Evolutionary conservation across 2,888 invertebrate species (phyloP), one percentile per base, ranked within the genome.

Genomic region (Drosophila nr. perissopoda): DNA sequence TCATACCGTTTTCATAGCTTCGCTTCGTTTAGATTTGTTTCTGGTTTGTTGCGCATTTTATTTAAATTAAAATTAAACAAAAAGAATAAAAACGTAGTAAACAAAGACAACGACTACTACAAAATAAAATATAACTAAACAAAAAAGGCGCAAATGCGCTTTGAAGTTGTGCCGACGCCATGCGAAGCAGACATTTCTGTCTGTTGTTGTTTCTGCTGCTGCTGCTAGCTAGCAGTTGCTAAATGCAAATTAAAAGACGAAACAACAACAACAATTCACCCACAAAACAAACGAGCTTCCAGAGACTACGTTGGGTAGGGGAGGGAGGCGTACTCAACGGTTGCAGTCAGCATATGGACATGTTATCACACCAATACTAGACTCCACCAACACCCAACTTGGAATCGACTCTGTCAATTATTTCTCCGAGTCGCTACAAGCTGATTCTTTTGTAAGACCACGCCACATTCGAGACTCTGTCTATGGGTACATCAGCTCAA

Each of bases 141-240:
- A 74, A 72, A 66, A 59, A 77, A 68, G 36, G 59, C 45, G 56
- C 64, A 61, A 72, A 62, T 51, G 10, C 56, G 69, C 82, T 87
- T 86, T 86, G 85, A 86, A 82, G 80, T 89, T 72, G 58, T 73
- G 87, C 85, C 89, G 85, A 73, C 82, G 70, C 84, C 84, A 89
- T 76, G 78, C 74, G 73, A 57, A 83, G 87, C 70, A 74, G 78
- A 73, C 69, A 72, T 85, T 82, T 73, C 64, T 71, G 66, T 48
- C 21, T 76, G 69, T 80, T 76, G 70, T 63, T 53, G 59, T 18
- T 18, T 8, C 4, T 38, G 18, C 8, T 38, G 38, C 38, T 67
- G 42, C 21, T 45, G 21, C 7, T 45, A 11, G 45, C 42, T 45
- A 27, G 67, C 53, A 49, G 70, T 74, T 81, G 73, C 71, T 87